Conservation (phyloP, 2,888 invertebrate species). For the Malthinus flaveolus region DNA sequence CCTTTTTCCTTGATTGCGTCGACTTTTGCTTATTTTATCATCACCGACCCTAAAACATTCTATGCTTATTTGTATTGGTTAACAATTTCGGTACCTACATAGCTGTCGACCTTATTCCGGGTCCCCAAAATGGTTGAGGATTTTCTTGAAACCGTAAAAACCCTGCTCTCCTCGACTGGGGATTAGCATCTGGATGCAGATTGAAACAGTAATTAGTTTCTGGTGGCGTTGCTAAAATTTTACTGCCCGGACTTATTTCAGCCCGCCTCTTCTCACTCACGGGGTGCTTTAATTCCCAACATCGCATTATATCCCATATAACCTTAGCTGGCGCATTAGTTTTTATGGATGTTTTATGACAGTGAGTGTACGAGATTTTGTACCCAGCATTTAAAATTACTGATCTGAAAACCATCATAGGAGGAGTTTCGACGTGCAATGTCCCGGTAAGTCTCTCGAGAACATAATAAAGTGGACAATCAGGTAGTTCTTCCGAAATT, state of each 20-base stretch:
- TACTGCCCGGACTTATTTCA: conserved; percentile 57
- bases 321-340: conserved; percentile 85
- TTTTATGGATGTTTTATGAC: conserved; percentile 84
- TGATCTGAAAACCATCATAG: conserved; percentile 75
- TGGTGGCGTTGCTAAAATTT: conserved; percentile 62
- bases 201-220: conserved; percentile 57
- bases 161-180: conserved; percentile 72
- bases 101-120: conserved; percentile 77
- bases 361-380: conserved; percentile 90
- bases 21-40: conserved; percentile 63
- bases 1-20: conserved; percentile 70
- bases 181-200: conserved; percentile 74
- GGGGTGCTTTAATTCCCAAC: conserved; percentile 75
- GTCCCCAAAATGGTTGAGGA: conserved; percentile 89
- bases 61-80: conserved; percentile 11
- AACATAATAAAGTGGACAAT: conserved; percentile 86
- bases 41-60: conserved; percentile 60
- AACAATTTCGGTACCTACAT: conserved; percentile 61
- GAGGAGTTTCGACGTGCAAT: conserved; percentile 71
- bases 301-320: conserved; percentile 90
- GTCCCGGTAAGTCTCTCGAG: conserved; percentile 76
- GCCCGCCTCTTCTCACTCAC: conserved; percentile 63
- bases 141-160: conserved; percentile 84
- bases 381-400: conserved; percentile 89
- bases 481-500: conserved; percentile 79